Conservation (phyloP, 1,140 invertebrate genomes). For the Micrasema minimum region DNA sequence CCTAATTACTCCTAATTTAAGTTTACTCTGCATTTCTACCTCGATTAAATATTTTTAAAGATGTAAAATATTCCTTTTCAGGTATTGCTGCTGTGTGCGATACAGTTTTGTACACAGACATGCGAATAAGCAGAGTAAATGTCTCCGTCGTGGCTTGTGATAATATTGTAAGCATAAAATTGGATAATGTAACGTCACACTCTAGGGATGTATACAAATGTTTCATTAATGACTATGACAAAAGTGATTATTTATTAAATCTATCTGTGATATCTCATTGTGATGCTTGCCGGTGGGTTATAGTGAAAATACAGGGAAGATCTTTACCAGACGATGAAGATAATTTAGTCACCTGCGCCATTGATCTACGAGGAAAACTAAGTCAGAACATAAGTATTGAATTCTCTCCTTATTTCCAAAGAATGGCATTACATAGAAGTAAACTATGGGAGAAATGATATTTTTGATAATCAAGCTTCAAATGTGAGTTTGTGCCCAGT, state of each 20-base stretch:
- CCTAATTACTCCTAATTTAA: no score
- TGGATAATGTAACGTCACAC: conserved; percentile 58
- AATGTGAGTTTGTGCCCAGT: conserved; percentile 43
- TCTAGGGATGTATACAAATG: conserved; percentile 57
- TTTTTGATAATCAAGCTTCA: conserved; percentile 9
- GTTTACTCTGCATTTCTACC: no score
- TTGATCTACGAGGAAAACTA: conserved; percentile 56
- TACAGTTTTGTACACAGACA: conserved; percentile 69
- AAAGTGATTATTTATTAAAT: conserved; percentile 34
- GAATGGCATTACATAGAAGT: conserved; percentile 71
- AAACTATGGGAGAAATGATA: conserved; percentile 49
- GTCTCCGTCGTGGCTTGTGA: conserved; percentile 57
- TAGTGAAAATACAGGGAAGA: conserved; percentile 59
- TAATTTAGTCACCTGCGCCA: conserved; percentile 58
- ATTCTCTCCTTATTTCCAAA: conserved; percentile 67
- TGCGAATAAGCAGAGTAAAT: conserved; percentile 63
- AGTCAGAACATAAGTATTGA: conserved; percentile 55
- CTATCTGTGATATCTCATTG: conserved; percentile 52
- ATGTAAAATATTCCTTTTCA: no score
- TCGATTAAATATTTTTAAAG: no score
- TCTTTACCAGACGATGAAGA: conserved; percentile 60
- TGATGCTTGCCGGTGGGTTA: conserved; percentile 49
- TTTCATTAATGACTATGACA: conserved; percentile 54
- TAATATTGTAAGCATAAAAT: conserved; percentile 54
- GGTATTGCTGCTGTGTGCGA: conserved; percentile 63